Conservation (phyloP, 2,113 vertebrate genomes). For the Bos indicus region DNA sequence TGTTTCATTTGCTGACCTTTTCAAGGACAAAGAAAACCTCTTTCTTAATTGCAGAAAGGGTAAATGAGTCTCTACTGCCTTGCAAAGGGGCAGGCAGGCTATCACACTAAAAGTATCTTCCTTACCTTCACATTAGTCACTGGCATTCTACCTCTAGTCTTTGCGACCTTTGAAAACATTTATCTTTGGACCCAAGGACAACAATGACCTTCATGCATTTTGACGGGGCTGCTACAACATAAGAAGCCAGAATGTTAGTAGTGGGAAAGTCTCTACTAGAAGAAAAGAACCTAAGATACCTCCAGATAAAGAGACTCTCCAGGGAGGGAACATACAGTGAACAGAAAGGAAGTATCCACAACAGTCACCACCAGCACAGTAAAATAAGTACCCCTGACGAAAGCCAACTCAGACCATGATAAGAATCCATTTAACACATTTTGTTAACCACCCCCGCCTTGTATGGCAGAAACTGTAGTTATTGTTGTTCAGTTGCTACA, state of each 20-base stretch:
- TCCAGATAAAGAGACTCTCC: neutral
- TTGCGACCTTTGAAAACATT: neutral
- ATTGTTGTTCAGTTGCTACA: neutral
- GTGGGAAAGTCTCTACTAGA: neutral
- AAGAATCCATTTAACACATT: neutral
- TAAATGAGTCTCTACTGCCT: neutral
- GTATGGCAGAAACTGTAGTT: neutral
- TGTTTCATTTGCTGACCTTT: neutral
- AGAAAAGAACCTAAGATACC: neutral
- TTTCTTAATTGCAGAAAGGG: neutral
- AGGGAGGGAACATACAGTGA: neutral
- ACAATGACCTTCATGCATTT: neutral
- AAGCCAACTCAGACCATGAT: neutral
- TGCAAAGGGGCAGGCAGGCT: neutral
- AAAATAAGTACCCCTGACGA: neutral
- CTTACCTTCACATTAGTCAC: neutral
- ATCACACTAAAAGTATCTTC: neutral
- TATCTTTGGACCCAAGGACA: neutral
- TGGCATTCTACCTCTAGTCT: conserved; percentile 9
- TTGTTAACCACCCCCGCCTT: neutral
- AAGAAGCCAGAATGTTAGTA: neutral
- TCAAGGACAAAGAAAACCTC: neutral
- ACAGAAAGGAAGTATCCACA: neutral
- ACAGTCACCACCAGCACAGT: neutral
- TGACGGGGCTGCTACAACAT: neutral